Percentiles rank a stretch among this genome's conserved stretches.
Evolutionary conservation across 2,113 vertebrate genomes (phyloP).

Genomic region (cattle (Bos taurus)): DNA sequence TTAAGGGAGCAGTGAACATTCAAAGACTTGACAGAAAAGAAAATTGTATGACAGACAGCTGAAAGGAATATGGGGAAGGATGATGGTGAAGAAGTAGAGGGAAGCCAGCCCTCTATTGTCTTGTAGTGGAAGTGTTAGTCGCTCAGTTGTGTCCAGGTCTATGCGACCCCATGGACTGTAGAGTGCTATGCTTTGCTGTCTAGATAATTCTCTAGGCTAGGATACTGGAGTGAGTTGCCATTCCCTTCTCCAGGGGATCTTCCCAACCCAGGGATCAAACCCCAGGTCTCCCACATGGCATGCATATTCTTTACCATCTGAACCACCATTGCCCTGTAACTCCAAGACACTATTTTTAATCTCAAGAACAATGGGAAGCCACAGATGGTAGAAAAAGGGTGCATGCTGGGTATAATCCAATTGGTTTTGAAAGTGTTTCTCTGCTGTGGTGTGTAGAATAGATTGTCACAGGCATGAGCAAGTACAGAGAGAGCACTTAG

Average conservation of each 20-base stretch:
- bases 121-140: neutral
- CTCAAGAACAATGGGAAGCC: neutral
- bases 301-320: neutral
- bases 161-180: neutral
- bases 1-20: neutral
- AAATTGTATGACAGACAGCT: rapidly evolving
- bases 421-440: neutral
- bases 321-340: neutral
- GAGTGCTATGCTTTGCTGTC: neutral
- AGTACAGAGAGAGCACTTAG: neutral
- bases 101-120: neutral
- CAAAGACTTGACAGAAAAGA: neutral
- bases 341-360: neutral
- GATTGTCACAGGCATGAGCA: neutral
- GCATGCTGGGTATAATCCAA: too few relatives aligned
- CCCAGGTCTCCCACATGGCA: neutral
- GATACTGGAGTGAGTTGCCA: neutral
- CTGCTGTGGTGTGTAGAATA: neutral
- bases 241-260: neutral
- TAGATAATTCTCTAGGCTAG: neutral
- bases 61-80: neutral
- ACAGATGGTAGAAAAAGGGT: neutral
- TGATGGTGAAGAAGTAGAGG: neutral
- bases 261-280: neutral
- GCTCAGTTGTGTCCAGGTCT: neutral